Base-by-base conservation (phyloP, 2,888 invertebrate species). In the Eucera pruinosa region DNA sequence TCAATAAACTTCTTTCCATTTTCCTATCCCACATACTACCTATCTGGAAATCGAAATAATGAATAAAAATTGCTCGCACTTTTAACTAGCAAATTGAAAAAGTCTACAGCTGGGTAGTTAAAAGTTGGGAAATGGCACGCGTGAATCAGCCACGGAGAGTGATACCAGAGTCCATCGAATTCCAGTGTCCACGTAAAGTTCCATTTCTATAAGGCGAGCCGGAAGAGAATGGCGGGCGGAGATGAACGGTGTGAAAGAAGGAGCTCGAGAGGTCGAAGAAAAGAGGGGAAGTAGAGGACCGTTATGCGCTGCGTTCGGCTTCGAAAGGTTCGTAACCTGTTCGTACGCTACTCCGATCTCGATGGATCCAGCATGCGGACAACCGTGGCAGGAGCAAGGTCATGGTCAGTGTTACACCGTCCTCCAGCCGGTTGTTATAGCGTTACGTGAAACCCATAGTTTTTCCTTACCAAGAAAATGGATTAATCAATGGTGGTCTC, bases 271-370 rank as follows among this genome's bases (percentile, higher is more conserved):
- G 62, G 23, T 41, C 57, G 70, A 36, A 67, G 73, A 68, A 30
- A 76, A 80, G 76, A 73, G 71, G 86, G 86, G 81, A 80, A 83
- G 79, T 80, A 81, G 82, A 81, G 86, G 88, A 90, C 90, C 91
- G 91, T 91, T 91, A 91, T 88, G 71, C 81, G 80, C 81, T 79
- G 64, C 68, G 81, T 81, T 82, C 85, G 83, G 78, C 80, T 75
- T 78, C 79, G 62, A 73, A 69, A 71, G 71, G 64, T 50, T 52
- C 75, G 81, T 81, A 84, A 86, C 83, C 82, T 58, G 78, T 60
- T 69, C 47, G 74, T 67, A 77, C 75, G 71, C 78, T 79, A 75
- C 81, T 74, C 79, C 73, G 71, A 89, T 89, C 87, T 86, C 84
- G 84, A 86, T 87, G 86, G 86, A 86, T 84, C 78, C 84, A 88